Base-by-base conservation (phyloP, 2,113 vertebrate genomes). In the Prolemur simus region DNA sequence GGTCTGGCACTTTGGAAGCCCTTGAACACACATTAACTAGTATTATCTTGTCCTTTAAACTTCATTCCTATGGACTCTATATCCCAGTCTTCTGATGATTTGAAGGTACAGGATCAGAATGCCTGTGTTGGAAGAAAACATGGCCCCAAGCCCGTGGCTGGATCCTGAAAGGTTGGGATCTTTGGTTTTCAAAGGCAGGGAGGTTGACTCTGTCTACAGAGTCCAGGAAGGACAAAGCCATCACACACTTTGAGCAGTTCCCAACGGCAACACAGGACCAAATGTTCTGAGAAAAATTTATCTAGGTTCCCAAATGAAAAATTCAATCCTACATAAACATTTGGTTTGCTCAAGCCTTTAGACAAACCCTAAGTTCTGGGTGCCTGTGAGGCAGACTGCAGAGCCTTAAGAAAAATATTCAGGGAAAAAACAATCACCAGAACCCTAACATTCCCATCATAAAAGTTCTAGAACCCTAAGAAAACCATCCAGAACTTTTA, bases 131-230 rank as follows among this genome's bases (percentile, higher is more conserved):
- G 89, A 58, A 37, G 69, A 49, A 93, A 42, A 25, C 15, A 6
- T 3, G 11, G 32, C 49, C 15, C 17, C 8, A 32, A 23, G 73
- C 25, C n/a, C 47, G 18, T 1, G n/a, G 32, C 74, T 20, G 18
- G 21, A 11, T 39, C 68, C 37, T 39, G 0, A 37, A 34, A 68
- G 29, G 6, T 2, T 15, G 58, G 64, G 42, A 15, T 14, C 47
- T 29, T 21, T 32, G 56, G 47, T n/a, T 85, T 39, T 54, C 88
- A 18, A 10, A 80, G 71, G 52, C 58, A 45, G 73, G n/a, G 10
- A 66, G 11, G 18, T 8, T 11, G 74, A 27, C 78, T 78, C 2
- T 0, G 14, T 13, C 29, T 13, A 0, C 0, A 1, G 34, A 3
- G 5, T 69, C 58, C 8, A 0, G 6, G 37, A 58, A 60, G 23